These are phyloP conservation scores for Phymanthus crucifer DNA, from an alignment of 92 coral and sea anemone species.

Conservation along the genomic window DNA sequence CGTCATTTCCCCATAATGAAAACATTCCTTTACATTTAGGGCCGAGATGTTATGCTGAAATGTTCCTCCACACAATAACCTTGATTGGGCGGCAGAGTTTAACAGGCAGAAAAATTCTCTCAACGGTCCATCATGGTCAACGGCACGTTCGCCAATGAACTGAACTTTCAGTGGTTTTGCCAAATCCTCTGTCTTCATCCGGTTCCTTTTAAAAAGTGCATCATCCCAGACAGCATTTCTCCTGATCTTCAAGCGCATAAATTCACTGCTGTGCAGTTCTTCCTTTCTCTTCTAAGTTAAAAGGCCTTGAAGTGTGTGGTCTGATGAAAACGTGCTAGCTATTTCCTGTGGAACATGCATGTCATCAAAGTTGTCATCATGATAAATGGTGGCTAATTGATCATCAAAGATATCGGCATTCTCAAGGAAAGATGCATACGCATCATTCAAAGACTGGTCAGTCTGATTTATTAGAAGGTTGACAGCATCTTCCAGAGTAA, in stretches of 20 bases:
- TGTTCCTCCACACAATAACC: constrained; percentile 15
- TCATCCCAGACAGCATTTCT: constrained; percentile 47
- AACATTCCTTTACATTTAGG: not conserved
- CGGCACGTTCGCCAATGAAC: constrained; percentile 30
- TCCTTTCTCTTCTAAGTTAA: constrained; percentile 4
- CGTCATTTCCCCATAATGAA: constrained; percentile 32
- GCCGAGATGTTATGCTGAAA: constrained; percentile 39
- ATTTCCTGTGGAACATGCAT: not conserved
- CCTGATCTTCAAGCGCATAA: constrained; percentile 45
- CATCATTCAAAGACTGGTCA: constrained; percentile 38
- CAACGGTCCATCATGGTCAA: constrained; percentile 15
- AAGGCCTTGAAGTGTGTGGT: constrained; percentile 19
- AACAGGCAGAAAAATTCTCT: constrained; percentile 16
- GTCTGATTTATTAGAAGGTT: constrained; percentile 37
- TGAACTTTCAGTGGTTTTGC: constrained; percentile 7
- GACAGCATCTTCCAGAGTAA: constrained; percentile 30
- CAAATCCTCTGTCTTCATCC: not conserved
- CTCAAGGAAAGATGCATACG: constrained; percentile 40
- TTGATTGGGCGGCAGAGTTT: constrained; percentile 3
- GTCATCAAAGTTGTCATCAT: constrained; percentile 10
- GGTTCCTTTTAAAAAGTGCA: constrained; percentile 5
- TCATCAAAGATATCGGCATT: constrained; percentile 18
- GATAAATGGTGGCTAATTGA: constrained; percentile 20
- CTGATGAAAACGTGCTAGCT: constrained; percentile 5
- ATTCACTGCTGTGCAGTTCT: not conserved